Evolutionary conservation across 2,888 invertebrate species (phyloP), one percentile per base, ranked within the genome.

Genomic region (Cryptus armator): DNA sequence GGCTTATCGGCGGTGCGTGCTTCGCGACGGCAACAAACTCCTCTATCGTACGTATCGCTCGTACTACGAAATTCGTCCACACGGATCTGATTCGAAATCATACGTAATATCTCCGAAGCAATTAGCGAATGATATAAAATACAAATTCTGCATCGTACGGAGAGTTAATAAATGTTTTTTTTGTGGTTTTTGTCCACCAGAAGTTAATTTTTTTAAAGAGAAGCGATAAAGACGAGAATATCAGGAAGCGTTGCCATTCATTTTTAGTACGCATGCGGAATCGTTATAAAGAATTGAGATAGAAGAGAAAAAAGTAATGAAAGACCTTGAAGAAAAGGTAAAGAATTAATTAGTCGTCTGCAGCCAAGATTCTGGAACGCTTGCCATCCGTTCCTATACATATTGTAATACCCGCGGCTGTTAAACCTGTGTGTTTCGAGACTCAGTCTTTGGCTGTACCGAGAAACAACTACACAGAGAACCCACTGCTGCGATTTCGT

Each of bases 1-100:
- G 85, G 85, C 90, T 91, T 91, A 91, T 91, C 91, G 89, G 78
- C 68, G 43, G 84, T 86, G 87, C 88, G 88, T 90, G 89, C 86
- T 83, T 81, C 83, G 70, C 46, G 81, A 85, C 85, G 84, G 86
- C 87, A 89, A 90, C 89, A 89, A 82, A 80, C 79, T 79, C 84
- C n/a, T 87, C 86, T 87, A 79, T 81, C 86, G 81, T 81, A 67
- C 86, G 81, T 81, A 67, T 68, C 62, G 80, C 62, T 87, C 80
- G 67, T 62, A 77, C 29, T 68, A 32, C 24, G 3, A 70, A 48
- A 9, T 32, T 44, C 19, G 70, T 7, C 5, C 51, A 43, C 10
- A 37, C 44, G 62, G 29, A 29, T 12, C 62, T 32, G 62, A 62
- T 32, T 14, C 14, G 9, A 68, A 59, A 16, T 29, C 43, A 9